Conservation (phyloP, 2,888 invertebrate species). For the Hirtodrosophila alboralis region DNA sequence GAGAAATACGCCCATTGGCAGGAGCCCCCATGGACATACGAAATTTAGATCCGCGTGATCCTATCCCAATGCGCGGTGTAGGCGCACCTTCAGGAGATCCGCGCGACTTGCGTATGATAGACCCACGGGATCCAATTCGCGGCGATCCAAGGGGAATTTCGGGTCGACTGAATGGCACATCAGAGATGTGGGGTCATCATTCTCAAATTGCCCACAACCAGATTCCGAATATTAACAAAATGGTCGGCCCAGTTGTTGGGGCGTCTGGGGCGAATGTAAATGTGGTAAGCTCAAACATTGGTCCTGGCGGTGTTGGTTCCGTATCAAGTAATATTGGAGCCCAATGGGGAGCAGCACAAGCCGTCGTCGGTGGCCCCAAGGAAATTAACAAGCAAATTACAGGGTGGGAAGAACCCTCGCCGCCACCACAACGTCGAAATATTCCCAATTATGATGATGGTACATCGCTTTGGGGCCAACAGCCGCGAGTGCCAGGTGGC, state of each 20-base stretch:
- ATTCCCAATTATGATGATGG: constrained; percentile 95
- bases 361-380: constrained; percentile 78
- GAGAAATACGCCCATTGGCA: constrained; percentile 85
- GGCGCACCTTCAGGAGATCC: constrained; percentile 82
- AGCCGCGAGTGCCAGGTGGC: constrained; percentile 85
- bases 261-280: constrained; percentile 77
- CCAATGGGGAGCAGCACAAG: constrained; percentile 81
- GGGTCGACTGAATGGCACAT: constrained; percentile 91
- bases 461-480: constrained; percentile 93
- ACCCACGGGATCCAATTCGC: constrained; percentile 86
- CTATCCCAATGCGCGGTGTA: constrained; percentile 75
- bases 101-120: constrained; percentile 84
- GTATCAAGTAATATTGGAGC: constrained; percentile 68
- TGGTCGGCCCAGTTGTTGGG: constrained; percentile 85
- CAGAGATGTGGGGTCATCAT: constrained; percentile 92
- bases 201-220: constrained; percentile 83
- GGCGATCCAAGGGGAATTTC: constrained; percentile 92
- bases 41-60: constrained; percentile 85
- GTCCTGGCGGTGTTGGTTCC: constrained; percentile 64
- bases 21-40: constrained; percentile 85
- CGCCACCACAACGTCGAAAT: constrained; percentile 92
- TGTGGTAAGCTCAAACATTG: constrained; percentile 84
- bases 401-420: constrained; percentile 96
- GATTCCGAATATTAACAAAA: constrained; percentile 84
- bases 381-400: constrained; percentile 80